Conservation (phyloP, 2,888 invertebrate genomes). For the Agrotis puta region DNA sequence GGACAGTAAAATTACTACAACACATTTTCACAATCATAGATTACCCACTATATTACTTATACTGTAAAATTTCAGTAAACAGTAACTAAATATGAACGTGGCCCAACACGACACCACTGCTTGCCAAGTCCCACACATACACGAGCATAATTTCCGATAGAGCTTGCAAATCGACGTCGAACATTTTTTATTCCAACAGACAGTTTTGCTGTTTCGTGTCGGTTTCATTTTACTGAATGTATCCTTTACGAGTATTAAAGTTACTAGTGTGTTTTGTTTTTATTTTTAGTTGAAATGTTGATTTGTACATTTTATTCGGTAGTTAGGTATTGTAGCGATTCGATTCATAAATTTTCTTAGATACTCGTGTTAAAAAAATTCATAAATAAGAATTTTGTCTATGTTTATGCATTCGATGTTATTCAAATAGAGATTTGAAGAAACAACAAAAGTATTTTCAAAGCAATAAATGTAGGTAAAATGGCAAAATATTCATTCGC, state of each 20-base stretch:
- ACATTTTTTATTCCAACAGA: conserved; percentile 73
- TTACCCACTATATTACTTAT: conserved; percentile 14
- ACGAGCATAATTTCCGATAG: conserved; percentile 77
- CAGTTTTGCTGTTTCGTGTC: conserved; percentile 70
- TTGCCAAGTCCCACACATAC: conserved; percentile 71
- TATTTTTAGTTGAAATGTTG: background rate
- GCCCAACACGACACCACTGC: conserved; percentile 57
- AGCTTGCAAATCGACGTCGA: conserved; percentile 75
- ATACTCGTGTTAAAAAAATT: too few relatives aligned
- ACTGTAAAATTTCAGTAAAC: conserved; percentile 34
- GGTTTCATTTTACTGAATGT: conserved; percentile 67
- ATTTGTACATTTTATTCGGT: background rate
- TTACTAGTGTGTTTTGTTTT: conserved; percentile 10
- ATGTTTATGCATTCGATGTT: too few relatives aligned
- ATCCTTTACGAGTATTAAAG: conserved; percentile 46
- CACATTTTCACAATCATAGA: too few relatives aligned
- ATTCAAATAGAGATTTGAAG: too few relatives aligned
- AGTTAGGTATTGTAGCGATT: background rate
- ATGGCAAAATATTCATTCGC: too few relatives aligned
- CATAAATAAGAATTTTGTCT: too few relatives aligned
- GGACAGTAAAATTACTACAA: too few relatives aligned
- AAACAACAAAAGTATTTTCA: too few relatives aligned
- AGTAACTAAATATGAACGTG: conserved; percentile 46
- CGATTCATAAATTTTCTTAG: too few relatives aligned
- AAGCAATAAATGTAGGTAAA: too few relatives aligned